Evolutionary conservation across 2,888 invertebrate species (phyloP).

Genomic region (Acronicta leporina): DNA sequence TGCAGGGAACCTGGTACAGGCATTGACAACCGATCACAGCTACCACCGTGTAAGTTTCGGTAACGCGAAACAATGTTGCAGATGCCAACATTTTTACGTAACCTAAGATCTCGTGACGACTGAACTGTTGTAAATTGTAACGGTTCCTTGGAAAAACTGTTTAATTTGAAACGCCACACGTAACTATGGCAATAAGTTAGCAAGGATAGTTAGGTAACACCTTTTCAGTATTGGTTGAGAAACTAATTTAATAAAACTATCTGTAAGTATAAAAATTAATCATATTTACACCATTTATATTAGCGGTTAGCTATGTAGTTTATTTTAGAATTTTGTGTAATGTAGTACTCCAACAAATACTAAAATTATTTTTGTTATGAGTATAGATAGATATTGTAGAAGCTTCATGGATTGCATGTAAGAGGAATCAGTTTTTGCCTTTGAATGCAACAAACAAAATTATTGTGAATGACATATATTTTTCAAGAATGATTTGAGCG

Average conservation of each 20-base stretch:
- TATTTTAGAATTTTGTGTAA: slow-evolving; percentile 72
- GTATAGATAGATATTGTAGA: slow-evolving; percentile 48
- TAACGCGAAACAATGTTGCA: slow-evolving; percentile 47
- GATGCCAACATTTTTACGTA: slow-evolving; percentile 64
- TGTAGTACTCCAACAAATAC: slow-evolving; percentile 53
- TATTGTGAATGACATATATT: no score
- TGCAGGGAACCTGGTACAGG: slow-evolving; percentile 89
- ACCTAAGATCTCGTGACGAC: slow-evolving; percentile 67
- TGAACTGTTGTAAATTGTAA: slow-evolving; percentile 63
- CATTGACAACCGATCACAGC: slow-evolving; percentile 75
- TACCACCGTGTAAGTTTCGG: slow-evolving; percentile 49
- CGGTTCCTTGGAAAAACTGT: slow-evolving; percentile 57
- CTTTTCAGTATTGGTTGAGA: slow-evolving; percentile 85
- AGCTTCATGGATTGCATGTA: slow-evolving; percentile 40
- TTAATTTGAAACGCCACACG: slow-evolving; percentile 67
- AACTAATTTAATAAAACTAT: slow-evolving; percentile 79
- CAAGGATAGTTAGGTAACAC: slow-evolving; percentile 79
- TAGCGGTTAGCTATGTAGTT: slow-evolving; percentile 83
- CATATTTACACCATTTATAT: slow-evolving; percentile 83
- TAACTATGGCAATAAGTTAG: slow-evolving; percentile 85
- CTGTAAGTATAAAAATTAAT: slow-evolving; percentile 79
- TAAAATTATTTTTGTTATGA: slow-evolving; percentile 55
- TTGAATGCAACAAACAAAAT: slow-evolving; percentile 12
- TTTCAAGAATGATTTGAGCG: neutral
- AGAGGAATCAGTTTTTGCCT: slow-evolving; percentile 1